Base-by-base conservation (phyloP, 2,113 vertebrate genomes). In the Actenoides hombroni region DNA sequence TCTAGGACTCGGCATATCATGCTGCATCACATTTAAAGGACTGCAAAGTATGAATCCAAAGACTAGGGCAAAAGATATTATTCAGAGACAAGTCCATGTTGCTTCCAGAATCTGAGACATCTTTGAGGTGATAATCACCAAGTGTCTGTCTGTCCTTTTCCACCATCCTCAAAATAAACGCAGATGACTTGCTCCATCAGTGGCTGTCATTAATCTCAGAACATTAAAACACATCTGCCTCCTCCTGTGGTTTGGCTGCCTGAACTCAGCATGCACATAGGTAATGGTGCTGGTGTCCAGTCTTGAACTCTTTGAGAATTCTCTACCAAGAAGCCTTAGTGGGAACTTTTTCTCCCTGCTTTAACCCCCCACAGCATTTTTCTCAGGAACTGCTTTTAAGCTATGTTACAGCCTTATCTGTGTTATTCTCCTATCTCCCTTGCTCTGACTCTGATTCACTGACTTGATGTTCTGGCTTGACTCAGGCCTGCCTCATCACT, bases 281-380 rank as follows among this genome's bases (percentile, higher is more conserved):
- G 28, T 31, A 48, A 75, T 31, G 26, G 17, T 61, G 35, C 26
- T 1, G 5, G 39, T 37, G 33, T 65, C 23, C 25, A 86, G 26
- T 17, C 29, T 63, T 57, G 46, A 63, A 42, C 15, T 53, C 51
- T 40, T 73, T 53, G 46, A 85, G 31, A 90, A 24, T 2, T 0
- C 3, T 85, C 69, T 88, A 12, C 24, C 65, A 69, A 60, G 19
- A 57, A 71, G 11, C 9, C 4, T 67, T 57, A 13, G 5, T n/a
- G 31, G 40, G 51, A 86, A 11, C 1, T 59, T 83, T 67, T 67
- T 29, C 40, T 70, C 37, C 7, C 16, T 61, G 23, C 23, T 79
- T 83, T 86, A 7, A n/a, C 1, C 1, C 4, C 14, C 4, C 2
- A 28, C 15, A 23, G 6, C 0, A 0, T 48, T 69, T 65, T 82